Evolutionary conservation across 2,797 vertebrate species (phyloP).

Genomic region (Rhyacichthys aspro): DNA sequence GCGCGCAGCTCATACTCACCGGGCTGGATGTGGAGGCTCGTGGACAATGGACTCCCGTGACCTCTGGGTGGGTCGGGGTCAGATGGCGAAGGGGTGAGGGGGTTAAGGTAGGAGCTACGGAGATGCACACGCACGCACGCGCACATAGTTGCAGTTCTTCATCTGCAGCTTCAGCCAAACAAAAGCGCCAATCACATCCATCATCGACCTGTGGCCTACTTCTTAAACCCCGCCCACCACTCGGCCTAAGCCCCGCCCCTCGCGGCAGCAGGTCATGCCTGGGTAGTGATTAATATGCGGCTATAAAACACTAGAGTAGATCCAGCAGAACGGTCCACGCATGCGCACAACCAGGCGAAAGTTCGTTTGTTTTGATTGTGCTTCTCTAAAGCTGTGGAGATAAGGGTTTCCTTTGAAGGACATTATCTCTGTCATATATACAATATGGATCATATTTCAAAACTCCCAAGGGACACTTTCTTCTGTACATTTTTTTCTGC

Average conservation of each 20-base stretch:
- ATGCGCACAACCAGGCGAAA: neutral
- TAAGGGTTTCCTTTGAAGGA: too few relatives aligned
- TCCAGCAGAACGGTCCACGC: neutral
- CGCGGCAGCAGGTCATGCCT: slow-evolving; percentile 37
- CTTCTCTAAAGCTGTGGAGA: too few relatives aligned
- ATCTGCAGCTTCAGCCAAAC: slow-evolving; percentile 78
- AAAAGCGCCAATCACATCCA: slow-evolving; percentile 72
- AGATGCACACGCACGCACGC: slow-evolving; percentile 1
- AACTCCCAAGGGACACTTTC: too few relatives aligned
- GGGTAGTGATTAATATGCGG: slow-evolving; percentile 11
- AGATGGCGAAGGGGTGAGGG: slow-evolving; percentile 50
- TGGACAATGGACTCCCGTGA: slow-evolving; percentile 68
- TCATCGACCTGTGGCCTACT: slow-evolving; percentile 59
- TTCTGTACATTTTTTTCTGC: too few relatives aligned
- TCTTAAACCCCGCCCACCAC: slow-evolving; percentile 23
- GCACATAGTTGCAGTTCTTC: slow-evolving; percentile 76
- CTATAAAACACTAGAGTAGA: neutral
- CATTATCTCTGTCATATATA: too few relatives aligned
- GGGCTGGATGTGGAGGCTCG: slow-evolving; percentile 58
- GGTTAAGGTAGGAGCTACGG: slow-evolving; percentile 13
- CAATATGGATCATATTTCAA: too few relatives aligned
- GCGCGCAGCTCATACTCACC: slow-evolving; percentile 65
- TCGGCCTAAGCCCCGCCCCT: slow-evolving; percentile 17
- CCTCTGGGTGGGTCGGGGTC: slow-evolving; percentile 57
- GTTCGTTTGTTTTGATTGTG: too few relatives aligned